Evolutionary conservation across 1,140 invertebrate species (phyloP).

Genomic region (Drosophila teissieri): DNA sequence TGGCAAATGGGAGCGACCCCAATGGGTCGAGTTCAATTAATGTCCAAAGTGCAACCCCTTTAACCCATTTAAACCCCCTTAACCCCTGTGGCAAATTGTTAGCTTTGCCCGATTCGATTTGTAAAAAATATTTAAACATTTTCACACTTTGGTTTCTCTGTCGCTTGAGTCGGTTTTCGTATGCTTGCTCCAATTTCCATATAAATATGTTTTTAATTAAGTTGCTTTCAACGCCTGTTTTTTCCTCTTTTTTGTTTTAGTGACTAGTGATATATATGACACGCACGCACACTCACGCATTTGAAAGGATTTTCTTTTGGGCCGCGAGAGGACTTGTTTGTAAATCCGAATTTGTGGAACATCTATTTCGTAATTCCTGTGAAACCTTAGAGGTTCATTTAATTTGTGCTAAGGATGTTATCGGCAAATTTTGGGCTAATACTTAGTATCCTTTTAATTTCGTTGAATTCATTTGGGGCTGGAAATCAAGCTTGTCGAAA

Average conservation of each 20-base stretch:
- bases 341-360: slow-evolving; percentile 16
- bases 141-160: slow-evolving; percentile 28
- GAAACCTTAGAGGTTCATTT: slow-evolving; percentile 49
- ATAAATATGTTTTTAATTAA: slow-evolving; percentile 28
- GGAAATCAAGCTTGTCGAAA: not conserved
- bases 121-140: slow-evolving; percentile 55
- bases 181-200: slow-evolving; percentile 33
- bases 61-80: not conserved
- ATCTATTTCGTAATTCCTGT: slow-evolving; percentile 25
- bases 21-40: slow-evolving; percentile 16
- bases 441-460: not conserved
- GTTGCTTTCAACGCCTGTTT: slow-evolving; percentile 33
- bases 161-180: slow-evolving; percentile 18
- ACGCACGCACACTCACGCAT: slow-evolving; percentile 13
- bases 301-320: slow-evolving; percentile 1
- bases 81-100: slow-evolving; percentile 19
- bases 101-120: slow-evolving; percentile 23
- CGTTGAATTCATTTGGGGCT: not conserved
- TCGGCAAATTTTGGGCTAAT: not conserved
- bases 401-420: slow-evolving; percentile 10
- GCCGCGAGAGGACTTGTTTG: slow-evolving; percentile 15
- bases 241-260: slow-evolving; percentile 30
- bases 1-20: slow-evolving; percentile 37
- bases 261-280: slow-evolving; percentile 65
- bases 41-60: slow-evolving; percentile 7